Conservation (phyloP, 1,140 invertebrate genomes). For the Sminthurinus signatus region DNA sequence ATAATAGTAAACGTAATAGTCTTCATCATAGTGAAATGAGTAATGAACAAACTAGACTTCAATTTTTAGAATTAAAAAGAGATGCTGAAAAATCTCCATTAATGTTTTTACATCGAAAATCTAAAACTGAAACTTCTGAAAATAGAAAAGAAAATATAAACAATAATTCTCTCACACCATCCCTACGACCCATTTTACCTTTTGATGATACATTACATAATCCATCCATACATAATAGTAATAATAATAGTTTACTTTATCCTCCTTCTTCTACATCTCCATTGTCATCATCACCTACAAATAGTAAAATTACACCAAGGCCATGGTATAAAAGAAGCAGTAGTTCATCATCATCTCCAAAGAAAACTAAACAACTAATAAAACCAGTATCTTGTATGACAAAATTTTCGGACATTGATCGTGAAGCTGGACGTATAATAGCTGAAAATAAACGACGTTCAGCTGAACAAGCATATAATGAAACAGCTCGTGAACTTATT, state of each 20-base stretch:
- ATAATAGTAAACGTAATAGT: too few species aligned
- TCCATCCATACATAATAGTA: too few species aligned
- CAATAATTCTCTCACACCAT: too few species aligned
- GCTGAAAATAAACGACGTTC: constrained; percentile 46
- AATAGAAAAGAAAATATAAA: too few species aligned
- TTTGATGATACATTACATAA: too few species aligned
- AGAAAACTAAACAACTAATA: constrained; percentile 16
- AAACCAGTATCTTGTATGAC: constrained; percentile 49
- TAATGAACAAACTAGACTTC: constrained; percentile 19
- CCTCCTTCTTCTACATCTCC: not conserved
- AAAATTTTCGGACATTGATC: constrained; percentile 71
- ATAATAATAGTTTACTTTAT: not conserved
- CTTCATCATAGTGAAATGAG: too few species aligned
- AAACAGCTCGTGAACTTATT: constrained; percentile 52
- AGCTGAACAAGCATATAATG: constrained; percentile 43
- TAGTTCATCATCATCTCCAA: not conserved
- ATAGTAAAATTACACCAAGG: constrained; percentile 10
- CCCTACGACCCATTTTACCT: too few species aligned
- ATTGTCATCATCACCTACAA: not conserved
- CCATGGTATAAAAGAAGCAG: constrained; percentile 32
- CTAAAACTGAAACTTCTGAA: not conserved
- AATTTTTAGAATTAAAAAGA: constrained; percentile 26
- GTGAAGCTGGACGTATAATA: constrained; percentile 67
- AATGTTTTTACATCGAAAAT: not conserved
- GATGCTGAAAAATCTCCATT: constrained; percentile 35